phyloP scores from a whole-genome alignment of 2,888 invertebrate species.

The Catocala fraxini region DNA sequence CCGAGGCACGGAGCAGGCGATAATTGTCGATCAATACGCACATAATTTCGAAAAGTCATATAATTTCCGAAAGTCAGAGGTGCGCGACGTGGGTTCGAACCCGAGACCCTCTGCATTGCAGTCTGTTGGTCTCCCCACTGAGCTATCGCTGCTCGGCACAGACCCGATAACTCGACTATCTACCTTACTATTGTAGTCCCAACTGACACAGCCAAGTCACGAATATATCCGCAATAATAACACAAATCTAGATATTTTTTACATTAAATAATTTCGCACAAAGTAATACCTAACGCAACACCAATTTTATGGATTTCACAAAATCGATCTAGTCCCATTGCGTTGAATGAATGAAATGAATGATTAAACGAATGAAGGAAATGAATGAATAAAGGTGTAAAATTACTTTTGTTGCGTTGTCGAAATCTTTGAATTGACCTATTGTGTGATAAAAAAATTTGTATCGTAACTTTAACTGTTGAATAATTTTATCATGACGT shows the following conservation, averaged over 20 bases:
- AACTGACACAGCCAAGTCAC: constrained; percentile 19
- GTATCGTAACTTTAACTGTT: no score
- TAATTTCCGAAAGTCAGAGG: no score
- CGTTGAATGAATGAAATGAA: constrained; percentile 31
- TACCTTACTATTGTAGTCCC: background rate
- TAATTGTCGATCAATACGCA: no score
- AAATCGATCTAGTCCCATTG: constrained; percentile 34
- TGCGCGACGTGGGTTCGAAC: no score
- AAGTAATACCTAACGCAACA: constrained; percentile 30
- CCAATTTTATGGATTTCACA: constrained; percentile 42
- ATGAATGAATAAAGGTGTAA: constrained; percentile 27
- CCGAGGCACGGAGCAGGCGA: no score
- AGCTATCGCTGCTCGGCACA: no score
- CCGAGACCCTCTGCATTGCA: no score
- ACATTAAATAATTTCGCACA: constrained; percentile 31
- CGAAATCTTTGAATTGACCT: constrained; percentile 22
- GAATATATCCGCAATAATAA: constrained; percentile 38
- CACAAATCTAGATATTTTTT: constrained; percentile 42
- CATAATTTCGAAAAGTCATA: no score
- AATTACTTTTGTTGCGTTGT: constrained; percentile 25
- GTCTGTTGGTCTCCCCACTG: no score
- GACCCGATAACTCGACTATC: background rate
- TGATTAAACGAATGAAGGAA: constrained; percentile 28
- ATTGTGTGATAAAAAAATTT: no score
- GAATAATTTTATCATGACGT: no score